Base-by-base conservation (phyloP, 2,888 invertebrate species). In the Pollenia angustigena region DNA sequence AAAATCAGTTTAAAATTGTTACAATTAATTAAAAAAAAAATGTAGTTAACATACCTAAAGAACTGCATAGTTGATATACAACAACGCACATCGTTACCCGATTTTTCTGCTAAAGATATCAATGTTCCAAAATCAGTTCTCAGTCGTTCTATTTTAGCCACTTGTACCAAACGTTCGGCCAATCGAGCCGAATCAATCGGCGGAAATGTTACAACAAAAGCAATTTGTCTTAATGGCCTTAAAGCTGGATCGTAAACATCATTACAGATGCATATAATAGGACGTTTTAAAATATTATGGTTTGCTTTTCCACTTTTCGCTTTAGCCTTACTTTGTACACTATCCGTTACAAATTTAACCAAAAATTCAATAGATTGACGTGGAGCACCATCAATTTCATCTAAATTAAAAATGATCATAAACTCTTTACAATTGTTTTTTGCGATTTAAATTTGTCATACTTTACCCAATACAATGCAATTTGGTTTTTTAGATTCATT, bases 361-460 rank as follows among this genome's bases (percentile, higher is more conserved):
- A 99, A 93, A 86, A 97, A 95, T 88, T 98, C 98, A 54, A 99
- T 97, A 0, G 98, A 97, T 1, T 97, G 95, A 8, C 95, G 93
- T 0, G 99, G 98, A 0, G 99, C 98, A 4, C 99, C 99, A 93
- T 99, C 99, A 88, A 99, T 98, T 94, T 99, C 99, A 94, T 99
- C 99, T 94, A 96, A 92, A 42, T 69, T 14, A 2, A 46, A 75
- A 72, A n/a, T 46, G 23, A 16, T 54, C 64, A 56, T 0, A 56
- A 56, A 10, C 9, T 3, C 14, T 18, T n/a, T 18, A 4, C 60
- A 32, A 54, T 40, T 60, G 62, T 10, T 23, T 14, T 56, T 16
- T 32, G 2, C 11, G 16, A 11, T 32, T 4, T 4, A 11, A 44
- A 42, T 46, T 74, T 48, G 60, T n/a, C 68, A 18, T 62, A 79